Evolutionary conservation across 2,797 vertebrate species (phyloP).

Genomic region (Anguilla obscura): DNA sequence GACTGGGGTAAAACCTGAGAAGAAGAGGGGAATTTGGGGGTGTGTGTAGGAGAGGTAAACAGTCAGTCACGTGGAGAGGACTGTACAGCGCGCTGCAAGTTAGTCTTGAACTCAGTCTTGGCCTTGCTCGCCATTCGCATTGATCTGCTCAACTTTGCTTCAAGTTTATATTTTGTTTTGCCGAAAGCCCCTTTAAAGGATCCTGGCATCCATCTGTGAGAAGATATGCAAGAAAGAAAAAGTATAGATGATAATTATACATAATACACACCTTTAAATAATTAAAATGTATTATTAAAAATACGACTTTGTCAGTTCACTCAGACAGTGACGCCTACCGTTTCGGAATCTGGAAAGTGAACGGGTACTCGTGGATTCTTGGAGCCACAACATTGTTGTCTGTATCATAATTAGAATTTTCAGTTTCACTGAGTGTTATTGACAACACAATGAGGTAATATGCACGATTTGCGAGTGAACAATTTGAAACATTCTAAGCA

Average conservation of each 20-base stretch:
- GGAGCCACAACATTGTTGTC: conserved; percentile 54
- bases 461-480: not conserved
- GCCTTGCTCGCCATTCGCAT: too few species aligned
- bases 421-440: not conserved
- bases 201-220: conserved; percentile 59
- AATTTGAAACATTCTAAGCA: not conserved
- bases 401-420: conserved; percentile 43
- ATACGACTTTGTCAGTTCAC: not conserved
- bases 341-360: conserved; percentile 67
- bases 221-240: not conserved
- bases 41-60: too few species aligned
- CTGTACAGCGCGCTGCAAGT: too few species aligned
- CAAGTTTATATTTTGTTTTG: too few species aligned
- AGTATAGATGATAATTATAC: too few species aligned
- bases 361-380: conserved; percentile 68
- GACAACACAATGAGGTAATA: not conserved
- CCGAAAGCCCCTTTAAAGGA: conserved; percentile 51
- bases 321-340: conserved; percentile 55
- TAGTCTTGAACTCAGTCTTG: too few species aligned
- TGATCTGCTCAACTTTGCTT: too few species aligned
- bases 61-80: too few species aligned
- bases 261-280: too few species aligned
- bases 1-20: too few species aligned
- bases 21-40: too few species aligned
- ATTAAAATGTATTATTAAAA: too few species aligned